Conservation (phyloP, 2,888 invertebrate genomes). For the Elaeidobius kamerunicus region DNA sequence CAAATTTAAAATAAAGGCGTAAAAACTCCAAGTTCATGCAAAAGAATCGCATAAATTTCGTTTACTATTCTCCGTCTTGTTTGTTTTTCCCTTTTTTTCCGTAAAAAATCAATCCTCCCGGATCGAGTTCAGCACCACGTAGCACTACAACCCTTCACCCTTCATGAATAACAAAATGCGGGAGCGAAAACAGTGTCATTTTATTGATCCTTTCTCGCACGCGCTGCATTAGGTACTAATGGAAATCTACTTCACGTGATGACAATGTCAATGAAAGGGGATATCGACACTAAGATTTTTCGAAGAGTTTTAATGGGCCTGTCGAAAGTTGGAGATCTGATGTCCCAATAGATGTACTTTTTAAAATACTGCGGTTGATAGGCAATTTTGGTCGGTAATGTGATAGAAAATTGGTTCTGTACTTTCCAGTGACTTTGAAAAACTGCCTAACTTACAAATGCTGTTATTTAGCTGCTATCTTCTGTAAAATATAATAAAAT, state of each 20-base stretch:
- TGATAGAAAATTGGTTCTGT: constrained; percentile 16
- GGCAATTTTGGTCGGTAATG: constrained; percentile 20
- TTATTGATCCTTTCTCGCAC: constrained; percentile 34
- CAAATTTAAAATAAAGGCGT: constrained; percentile 5
- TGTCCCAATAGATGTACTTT: constrained; percentile 20
- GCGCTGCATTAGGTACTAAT: constrained; percentile 37
- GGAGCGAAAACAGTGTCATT: constrained; percentile 29
- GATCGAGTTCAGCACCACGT: constrained; percentile 25
- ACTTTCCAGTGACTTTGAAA: too few species aligned
- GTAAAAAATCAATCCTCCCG: constrained; percentile 27
- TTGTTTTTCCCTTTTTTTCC: constrained; percentile 25
- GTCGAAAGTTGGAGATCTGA: constrained; percentile 25
- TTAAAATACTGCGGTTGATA: constrained; percentile 19
- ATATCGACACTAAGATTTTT: constrained; percentile 28
- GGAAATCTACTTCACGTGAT: constrained; percentile 38
- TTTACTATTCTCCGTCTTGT: constrained; percentile 24
- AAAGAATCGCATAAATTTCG: constrained; percentile 21
- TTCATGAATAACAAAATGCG: constrained; percentile 35
- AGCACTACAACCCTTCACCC: constrained; percentile 28
- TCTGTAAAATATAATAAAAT: too few species aligned
- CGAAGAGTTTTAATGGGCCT: constrained; percentile 27
- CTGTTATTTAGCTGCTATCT: too few species aligned
- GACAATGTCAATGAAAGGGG: constrained; percentile 36
- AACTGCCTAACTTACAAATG: too few species aligned
- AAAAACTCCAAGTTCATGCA: constrained; percentile 13